Conservation (phyloP, 1,140 invertebrate species). For the Diploscapter pachys region DNA sequence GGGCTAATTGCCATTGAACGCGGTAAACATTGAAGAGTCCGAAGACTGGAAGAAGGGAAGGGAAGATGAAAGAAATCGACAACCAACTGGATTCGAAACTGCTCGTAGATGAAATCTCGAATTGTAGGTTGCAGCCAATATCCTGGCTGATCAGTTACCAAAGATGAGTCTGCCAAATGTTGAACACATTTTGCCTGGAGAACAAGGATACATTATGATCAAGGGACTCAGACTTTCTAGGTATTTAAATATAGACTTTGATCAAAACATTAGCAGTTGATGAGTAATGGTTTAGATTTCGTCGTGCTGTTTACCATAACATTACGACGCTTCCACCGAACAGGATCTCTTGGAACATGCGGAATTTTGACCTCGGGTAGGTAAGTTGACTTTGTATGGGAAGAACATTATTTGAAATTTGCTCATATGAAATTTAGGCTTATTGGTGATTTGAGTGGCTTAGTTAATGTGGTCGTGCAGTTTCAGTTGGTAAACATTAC, state of each 20-base stretch:
- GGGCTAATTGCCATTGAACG: neutral
- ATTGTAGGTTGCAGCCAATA: constrained; percentile 36
- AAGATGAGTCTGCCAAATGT: constrained; percentile 35
- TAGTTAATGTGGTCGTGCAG: constrained; percentile 39
- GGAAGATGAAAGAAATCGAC: too few relatives aligned
- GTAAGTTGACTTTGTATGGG: neutral
- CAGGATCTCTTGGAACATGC: constrained; percentile 36
- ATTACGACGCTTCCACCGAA: constrained; percentile 32
- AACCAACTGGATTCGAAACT: too few relatives aligned
- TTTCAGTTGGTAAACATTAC: constrained; percentile 14
- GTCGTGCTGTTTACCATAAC: constrained; percentile 22
- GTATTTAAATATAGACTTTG: neutral
- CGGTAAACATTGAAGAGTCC: neutral
- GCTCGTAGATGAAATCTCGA: neutral
- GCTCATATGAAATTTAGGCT: constrained; percentile 20
- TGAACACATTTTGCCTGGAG: constrained; percentile 30
- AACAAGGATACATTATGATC: constrained; percentile 30
- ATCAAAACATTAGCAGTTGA: neutral
- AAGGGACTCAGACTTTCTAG: constrained; percentile 5
- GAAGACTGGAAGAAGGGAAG: neutral
- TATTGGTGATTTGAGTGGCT: constrained; percentile 35
- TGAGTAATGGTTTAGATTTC: constrained; percentile 7
- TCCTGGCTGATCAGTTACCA: constrained; percentile 39
- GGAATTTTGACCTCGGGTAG: constrained; percentile 38
- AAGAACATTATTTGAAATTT: neutral